These are phyloP conservation scores for Eolophus roseicapilla DNA, from an alignment of 2,113 vertebrate genomes.

Conservation along the genomic window DNA sequence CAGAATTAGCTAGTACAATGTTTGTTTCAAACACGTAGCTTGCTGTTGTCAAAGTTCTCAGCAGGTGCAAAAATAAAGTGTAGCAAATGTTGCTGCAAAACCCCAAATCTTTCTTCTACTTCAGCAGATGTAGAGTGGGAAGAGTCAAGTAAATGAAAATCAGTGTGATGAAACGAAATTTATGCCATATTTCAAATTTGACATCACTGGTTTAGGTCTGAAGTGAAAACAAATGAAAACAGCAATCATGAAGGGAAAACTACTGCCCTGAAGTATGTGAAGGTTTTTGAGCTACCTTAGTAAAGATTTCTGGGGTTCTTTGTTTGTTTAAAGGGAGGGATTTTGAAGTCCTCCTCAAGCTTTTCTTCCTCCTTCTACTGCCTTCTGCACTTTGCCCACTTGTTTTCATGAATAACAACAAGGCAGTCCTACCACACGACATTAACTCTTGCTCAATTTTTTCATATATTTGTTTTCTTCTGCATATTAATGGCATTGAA, in stretches of 20 bases:
- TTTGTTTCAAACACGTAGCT: neutral
- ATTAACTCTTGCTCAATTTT: neutral
- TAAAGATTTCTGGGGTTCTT: neutral
- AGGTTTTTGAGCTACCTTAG: neutral
- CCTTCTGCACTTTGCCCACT: neutral
- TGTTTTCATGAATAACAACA: neutral
- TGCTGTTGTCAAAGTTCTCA: slow-evolving; percentile 29
- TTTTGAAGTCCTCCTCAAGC: neutral
- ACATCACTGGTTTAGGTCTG: slow-evolving; percentile 5
- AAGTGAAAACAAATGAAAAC: slow-evolving; percentile 51
- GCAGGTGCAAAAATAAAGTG: slow-evolving; percentile 35
- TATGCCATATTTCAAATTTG: slow-evolving; percentile 41
- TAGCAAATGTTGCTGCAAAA: slow-evolving; percentile 19
- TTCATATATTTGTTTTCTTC: neutral
- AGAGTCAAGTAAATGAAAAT: slow-evolving; percentile 58
- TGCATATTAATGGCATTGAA: neutral
- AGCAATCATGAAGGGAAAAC: neutral
- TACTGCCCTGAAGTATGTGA: neutral
- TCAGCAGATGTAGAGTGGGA: slow-evolving; percentile 65
- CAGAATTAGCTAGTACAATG: neutral
- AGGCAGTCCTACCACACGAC: neutral
- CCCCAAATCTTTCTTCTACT: neutral
- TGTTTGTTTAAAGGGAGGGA: neutral
- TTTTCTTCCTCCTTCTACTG: neutral
- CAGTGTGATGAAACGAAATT: neutral